A percentile compares a stretch with the other conserved stretches of the same genome.
Conservation (phyloP, 2,888 invertebrate species). For the Caenorhabditis auriculariae region DNA sequence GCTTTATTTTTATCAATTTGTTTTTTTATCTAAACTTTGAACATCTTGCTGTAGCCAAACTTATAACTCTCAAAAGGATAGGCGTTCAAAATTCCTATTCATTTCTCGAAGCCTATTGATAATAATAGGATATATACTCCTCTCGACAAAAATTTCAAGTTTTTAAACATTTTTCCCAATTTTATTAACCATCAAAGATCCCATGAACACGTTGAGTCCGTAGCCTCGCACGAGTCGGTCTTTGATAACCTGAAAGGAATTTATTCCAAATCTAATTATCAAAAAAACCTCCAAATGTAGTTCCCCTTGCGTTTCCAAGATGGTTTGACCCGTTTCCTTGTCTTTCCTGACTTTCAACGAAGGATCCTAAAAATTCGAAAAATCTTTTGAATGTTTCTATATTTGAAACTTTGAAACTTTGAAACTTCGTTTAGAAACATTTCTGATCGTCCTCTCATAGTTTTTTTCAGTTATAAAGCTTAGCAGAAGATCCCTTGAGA, state of each 20-base stretch:
- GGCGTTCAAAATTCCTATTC: no score
- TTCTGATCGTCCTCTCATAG: no score
- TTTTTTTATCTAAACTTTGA: no score
- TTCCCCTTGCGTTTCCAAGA: slow-evolving; percentile 76
- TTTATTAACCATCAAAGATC: slow-evolving; percentile 79
- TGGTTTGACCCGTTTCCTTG: slow-evolving; percentile 67
- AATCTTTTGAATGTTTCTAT: background rate
- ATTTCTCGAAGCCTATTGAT: no score
- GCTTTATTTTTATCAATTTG: no score
- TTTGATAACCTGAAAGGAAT: no score
- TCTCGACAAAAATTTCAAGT: background rate
- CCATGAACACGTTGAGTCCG: slow-evolving; percentile 85
- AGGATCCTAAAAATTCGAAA: slow-evolving; percentile 48
- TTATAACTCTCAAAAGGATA: no score
- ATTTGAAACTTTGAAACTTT: background rate
- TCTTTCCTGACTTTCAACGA: slow-evolving; percentile 64
- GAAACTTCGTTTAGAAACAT: background rate
- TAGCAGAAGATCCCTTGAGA: no score
- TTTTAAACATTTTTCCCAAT: background rate
- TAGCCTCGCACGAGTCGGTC: slow-evolving; percentile 79
- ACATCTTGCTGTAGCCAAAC: no score
- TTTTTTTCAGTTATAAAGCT: no score
- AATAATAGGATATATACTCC: background rate
- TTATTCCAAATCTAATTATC: no score
- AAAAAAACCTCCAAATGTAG: slow-evolving; percentile 89